A percentile compares a stretch with the other conserved stretches of the same genome.
These are phyloP conservation scores for Cydia pomonella DNA, from an alignment of 1,140 invertebrate genomes.

Conservation along the genomic window DNA sequence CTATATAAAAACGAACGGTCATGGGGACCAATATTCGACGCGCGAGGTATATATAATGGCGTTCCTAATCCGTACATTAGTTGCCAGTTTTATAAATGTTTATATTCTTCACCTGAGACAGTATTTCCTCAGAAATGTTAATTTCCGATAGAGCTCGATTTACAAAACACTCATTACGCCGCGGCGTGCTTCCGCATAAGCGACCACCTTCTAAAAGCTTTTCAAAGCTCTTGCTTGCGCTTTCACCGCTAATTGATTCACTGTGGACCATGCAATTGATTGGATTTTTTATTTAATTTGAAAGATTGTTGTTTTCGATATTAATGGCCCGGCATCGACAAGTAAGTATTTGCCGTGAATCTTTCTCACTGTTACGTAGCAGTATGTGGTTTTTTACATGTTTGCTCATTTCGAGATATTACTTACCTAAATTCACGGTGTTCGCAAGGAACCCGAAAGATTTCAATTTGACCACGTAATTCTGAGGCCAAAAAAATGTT, in stretches of 20 bases:
- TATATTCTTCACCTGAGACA: not conserved
- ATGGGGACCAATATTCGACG: no score
- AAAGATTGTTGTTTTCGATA: not conserved
- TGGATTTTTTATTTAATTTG: not conserved
- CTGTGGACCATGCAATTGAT: not conserved
- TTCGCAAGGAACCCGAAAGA: no score
- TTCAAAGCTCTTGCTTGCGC: not conserved
- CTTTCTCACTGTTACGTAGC: not conserved
- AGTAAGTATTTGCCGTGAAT: not conserved
- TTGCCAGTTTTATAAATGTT: no score
- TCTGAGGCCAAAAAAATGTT: no score
- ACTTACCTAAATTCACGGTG: no score
- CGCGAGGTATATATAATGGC: no score
- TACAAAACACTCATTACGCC: not conserved
- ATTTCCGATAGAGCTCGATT: not conserved
- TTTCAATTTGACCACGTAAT: no score
- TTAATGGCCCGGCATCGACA: not conserved
- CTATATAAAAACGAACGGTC: no score
- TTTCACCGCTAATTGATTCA: not conserved
- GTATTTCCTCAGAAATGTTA: not conserved
- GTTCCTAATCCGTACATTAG: no score
- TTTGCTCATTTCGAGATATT: no score
- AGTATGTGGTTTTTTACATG: not conserved
- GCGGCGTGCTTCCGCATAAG: not conserved
- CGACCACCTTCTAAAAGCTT: slow-evolving; percentile 5